phyloP scores from a whole-genome alignment of 2,797 vertebrate species.

The Notolepis coatsorum region DNA sequence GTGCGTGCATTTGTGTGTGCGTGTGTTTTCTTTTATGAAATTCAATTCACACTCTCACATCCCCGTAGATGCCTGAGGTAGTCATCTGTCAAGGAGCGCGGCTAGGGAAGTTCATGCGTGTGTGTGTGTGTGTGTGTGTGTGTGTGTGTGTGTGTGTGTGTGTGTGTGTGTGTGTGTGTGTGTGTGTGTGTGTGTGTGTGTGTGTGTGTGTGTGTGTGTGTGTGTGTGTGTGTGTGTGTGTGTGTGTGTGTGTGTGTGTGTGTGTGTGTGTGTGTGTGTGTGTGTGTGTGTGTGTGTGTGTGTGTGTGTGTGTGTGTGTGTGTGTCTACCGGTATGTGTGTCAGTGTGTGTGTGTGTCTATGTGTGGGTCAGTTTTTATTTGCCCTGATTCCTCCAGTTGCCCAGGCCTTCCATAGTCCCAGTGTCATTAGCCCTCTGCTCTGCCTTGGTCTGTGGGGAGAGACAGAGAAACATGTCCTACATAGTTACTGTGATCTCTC shows the following conservation, averaged over 20 bases:
- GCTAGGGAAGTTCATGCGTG: constrained; percentile 12
- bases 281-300: neutral
- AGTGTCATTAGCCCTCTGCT: constrained; percentile 65
- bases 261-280: neutral
- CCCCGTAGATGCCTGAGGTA: constrained; percentile 34
- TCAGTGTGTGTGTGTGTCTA: neutral
- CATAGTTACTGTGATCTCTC: constrained; percentile 25
- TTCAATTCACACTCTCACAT: constrained; percentile 60
- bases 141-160: constrained; percentile 26
- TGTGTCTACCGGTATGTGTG: neutral
- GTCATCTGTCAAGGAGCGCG: constrained; percentile 56
- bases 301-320: neutral
- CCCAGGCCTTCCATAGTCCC: constrained; percentile 54
- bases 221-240: neutral
- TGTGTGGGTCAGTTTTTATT: constrained; percentile 42
- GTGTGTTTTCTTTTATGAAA: constrained; percentile 23
- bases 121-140: constrained; percentile 25
- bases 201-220: neutral
- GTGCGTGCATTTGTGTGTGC: too few relatives aligned
- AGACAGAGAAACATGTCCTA: constrained; percentile 25
- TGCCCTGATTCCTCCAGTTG: constrained; percentile 63
- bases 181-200: neutral
- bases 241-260: neutral
- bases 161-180: constrained; percentile 17
- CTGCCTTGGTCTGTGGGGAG: constrained; percentile 36